Conservation (phyloP, 2,113 vertebrate species). For the Vidua macroura region DNA sequence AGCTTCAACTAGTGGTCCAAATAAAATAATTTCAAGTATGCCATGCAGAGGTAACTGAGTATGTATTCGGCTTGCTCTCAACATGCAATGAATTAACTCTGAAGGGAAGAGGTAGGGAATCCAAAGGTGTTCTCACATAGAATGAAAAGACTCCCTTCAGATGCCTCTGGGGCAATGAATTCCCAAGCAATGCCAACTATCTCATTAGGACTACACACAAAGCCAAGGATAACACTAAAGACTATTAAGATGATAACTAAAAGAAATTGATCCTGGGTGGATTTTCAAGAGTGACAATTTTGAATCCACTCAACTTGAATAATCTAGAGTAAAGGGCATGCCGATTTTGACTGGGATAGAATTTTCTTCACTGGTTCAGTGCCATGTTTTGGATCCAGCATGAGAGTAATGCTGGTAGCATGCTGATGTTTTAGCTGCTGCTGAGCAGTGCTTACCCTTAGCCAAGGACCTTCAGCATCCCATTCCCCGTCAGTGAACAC, state of each 20-base stretch:
- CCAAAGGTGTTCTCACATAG: neutral
- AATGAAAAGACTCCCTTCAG: neutral
- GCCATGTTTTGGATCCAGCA: neutral
- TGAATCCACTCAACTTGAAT: neutral
- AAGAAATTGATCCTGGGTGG: neutral
- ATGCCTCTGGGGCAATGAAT: neutral
- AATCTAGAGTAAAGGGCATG: neutral
- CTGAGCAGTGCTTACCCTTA: neutral
- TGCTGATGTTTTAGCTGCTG: neutral
- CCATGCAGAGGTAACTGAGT: neutral
- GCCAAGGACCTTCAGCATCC: too few species aligned
- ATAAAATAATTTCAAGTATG: neutral
- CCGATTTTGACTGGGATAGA: neutral
- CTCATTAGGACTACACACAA: neutral
- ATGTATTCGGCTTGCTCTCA: neutral
- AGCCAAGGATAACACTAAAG: neutral
- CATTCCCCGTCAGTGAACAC: rapidly evolving
- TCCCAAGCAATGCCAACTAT: neutral
- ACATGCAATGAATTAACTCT: neutral
- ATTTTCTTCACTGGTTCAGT: neutral
- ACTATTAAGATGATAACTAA: neutral
- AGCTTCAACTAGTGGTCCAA: neutral
- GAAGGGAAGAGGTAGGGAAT: neutral
- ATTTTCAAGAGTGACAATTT: neutral
- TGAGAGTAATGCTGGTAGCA: neutral